Evolutionary conservation across 2,888 invertebrate species (phyloP).

Genomic region (Drosophila leonis): DNA sequence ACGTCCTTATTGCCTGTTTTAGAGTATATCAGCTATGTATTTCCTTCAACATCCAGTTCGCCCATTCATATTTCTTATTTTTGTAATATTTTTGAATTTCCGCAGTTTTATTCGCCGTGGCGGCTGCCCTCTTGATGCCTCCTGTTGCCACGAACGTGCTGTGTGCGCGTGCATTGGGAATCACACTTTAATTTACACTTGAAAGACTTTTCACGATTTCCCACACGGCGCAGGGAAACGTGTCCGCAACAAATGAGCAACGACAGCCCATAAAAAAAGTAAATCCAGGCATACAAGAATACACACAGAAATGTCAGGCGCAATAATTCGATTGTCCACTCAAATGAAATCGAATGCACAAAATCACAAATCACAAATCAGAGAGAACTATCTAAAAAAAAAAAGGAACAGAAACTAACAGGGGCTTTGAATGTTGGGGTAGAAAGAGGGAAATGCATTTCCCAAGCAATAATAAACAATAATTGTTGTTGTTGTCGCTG

Average conservation of each 20-base stretch:
- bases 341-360: constrained; percentile 78
- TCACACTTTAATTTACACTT: constrained; percentile 75
- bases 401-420: constrained; percentile 1
- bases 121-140: constrained; percentile 23
- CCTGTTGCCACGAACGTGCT: constrained; percentile 38
- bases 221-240: constrained; percentile 64
- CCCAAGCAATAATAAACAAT: constrained; percentile 77
- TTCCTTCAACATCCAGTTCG: not conserved
- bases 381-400: constrained; percentile 28
- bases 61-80: constrained; percentile 8
- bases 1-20: not conserved
- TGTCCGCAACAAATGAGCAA: constrained; percentile 80
- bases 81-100: constrained; percentile 51
- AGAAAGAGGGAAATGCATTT: constrained; percentile 53
- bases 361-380: constrained; percentile 49
- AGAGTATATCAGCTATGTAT: constrained; percentile 20
- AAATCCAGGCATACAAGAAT: constrained; percentile 5
- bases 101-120: constrained; percentile 41
- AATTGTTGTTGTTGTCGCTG: constrained; percentile 69
- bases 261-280: constrained; percentile 55
- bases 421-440: not conserved
- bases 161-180: constrained; percentile 66
- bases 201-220: constrained; percentile 68
- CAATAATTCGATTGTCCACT: constrained; percentile 79
- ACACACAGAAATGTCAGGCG: constrained; percentile 50